phyloP scores from a whole-genome alignment of 1,140 invertebrate genomes.

The Zaprionus inermis region DNA sequence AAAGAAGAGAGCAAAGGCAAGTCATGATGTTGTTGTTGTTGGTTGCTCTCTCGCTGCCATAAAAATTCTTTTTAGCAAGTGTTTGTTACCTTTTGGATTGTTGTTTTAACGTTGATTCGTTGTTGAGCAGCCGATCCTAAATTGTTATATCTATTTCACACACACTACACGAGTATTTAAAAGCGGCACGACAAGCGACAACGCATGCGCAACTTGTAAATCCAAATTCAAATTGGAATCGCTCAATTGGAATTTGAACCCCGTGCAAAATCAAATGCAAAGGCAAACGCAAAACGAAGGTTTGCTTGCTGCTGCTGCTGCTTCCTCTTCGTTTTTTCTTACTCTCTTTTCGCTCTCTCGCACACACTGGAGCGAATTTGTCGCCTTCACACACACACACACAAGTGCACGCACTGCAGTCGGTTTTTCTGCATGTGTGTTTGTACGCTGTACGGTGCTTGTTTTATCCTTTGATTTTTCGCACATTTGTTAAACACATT shows the following conservation, averaged over 20 bases:
- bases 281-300: conserved; percentile 37
- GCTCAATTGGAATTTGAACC: conserved; percentile 68
- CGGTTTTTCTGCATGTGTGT: conserved; percentile 37
- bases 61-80: conserved; percentile 33
- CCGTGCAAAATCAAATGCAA: conserved; percentile 54
- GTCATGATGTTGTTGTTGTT: conserved; percentile 20
- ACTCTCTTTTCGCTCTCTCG: conserved; percentile 4
- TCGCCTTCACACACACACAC: conserved; percentile 48
- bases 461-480: conserved; percentile 25
- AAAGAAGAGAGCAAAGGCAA: conserved; percentile 15
- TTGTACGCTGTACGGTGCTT: not conserved
- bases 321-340: conserved; percentile 28
- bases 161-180: conserved; percentile 2
- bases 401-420: conserved; percentile 60
- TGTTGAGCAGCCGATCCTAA: conserved; percentile 6
- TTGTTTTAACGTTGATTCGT: conserved; percentile 11
- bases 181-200: conserved; percentile 11
- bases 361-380: conserved; percentile 49
- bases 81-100: conserved; percentile 29
- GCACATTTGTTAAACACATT: conserved; percentile 19
- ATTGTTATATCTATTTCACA: conserved; percentile 18
- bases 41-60: conserved; percentile 4
- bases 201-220: conserved; percentile 59
- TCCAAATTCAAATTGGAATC: conserved; percentile 33
- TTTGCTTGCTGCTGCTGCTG: conserved; percentile 28